Percentiles rank a stretch among this genome's conserved stretches.
Evolutionary conservation across 2,797 vertebrate species (phyloP).

Genomic region (Sebastes iracundus): DNA sequence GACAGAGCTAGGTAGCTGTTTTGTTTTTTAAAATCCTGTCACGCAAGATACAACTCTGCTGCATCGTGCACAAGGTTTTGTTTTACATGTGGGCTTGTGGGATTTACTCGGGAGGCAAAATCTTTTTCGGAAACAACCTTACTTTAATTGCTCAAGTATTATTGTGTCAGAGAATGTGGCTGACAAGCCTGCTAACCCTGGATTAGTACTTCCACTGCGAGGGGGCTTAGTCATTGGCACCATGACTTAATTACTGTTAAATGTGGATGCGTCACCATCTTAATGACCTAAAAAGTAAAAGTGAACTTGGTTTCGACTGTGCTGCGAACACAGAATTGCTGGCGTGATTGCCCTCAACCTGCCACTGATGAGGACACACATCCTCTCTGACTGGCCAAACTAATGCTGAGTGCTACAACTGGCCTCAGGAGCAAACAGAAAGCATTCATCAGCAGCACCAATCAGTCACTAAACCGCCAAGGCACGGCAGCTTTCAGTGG

Average conservation of each 20-base stretch:
- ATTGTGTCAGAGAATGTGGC: slow-evolving; percentile 4
- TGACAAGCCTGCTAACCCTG: slow-evolving; percentile 11
- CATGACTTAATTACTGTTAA: slow-evolving; percentile 14
- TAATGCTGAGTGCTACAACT: slow-evolving; percentile 33
- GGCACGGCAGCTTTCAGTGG: slow-evolving; percentile 22
- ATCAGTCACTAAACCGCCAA: slow-evolving; percentile 36
- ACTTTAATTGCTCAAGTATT: slow-evolving; percentile 9
- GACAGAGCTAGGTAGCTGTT: slow-evolving; percentile 10
- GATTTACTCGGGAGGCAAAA: neutral
- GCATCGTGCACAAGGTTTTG: neutral
- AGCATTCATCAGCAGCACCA: slow-evolving; percentile 40
- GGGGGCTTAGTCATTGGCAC: slow-evolving; percentile 11
- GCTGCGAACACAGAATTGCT: neutral
- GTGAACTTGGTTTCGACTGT: neutral
- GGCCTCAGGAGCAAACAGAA: slow-evolving; percentile 40
- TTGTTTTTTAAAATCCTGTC: slow-evolving; percentile 1
- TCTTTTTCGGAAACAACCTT: neutral
- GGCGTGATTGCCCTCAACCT: neutral
- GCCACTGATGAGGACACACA: slow-evolving; percentile 22
- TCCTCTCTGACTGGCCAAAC: slow-evolving; percentile 36
- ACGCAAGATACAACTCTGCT: slow-evolving; percentile 1
- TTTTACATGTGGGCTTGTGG: slow-evolving; percentile 4
- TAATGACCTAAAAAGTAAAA: neutral
- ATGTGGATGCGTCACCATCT: neutral
- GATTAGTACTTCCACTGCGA: slow-evolving; percentile 5